A percentile compares a stretch with the other conserved stretches of the same genome.
Evolutionary conservation across 2,797 vertebrate genomes (phyloP).

Genomic region (Coendou prehensilis): DNA sequence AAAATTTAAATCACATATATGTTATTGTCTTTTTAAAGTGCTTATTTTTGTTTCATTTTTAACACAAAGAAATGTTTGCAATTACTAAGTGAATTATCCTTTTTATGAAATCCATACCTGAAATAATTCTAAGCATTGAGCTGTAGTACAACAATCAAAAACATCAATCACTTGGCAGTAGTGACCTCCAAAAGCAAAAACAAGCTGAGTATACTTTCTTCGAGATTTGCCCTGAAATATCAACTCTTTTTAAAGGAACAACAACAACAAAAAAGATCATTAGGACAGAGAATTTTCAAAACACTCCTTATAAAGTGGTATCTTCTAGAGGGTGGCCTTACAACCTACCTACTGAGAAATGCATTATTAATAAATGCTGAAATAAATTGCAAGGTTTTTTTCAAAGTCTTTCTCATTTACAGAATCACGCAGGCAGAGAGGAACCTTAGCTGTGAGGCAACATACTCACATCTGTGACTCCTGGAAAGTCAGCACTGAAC

Average conservation of each 20-base stretch:
- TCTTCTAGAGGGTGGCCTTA: not conserved
- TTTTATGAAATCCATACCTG: constrained; percentile 19
- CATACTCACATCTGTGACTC: not conserved
- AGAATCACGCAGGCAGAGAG: constrained; percentile 24
- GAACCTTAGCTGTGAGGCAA: not conserved
- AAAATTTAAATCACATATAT: constrained; percentile 37
- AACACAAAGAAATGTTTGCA: not conserved
- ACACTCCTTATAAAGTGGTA: not conserved
- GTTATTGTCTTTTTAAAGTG: not conserved
- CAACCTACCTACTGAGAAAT: not conserved
- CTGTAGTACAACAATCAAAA: not conserved
- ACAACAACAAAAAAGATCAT: not conserved
- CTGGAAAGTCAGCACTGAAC: not conserved
- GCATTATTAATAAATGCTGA: constrained; percentile 32
- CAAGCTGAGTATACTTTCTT: not conserved
- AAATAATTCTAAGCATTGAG: constrained; percentile 40
- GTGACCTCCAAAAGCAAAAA: not conserved
- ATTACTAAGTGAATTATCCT: not conserved
- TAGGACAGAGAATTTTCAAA: constrained; percentile 59
- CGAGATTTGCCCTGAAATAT: not conserved
- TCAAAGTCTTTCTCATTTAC: not conserved
- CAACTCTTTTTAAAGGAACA: not conserved
- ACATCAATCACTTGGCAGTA: not conserved
- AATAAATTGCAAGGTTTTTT: not conserved
- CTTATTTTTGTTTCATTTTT: constrained; percentile 64